Conservation (phyloP, 2,888 invertebrate genomes). For the Nephrotoma flavescens region DNA sequence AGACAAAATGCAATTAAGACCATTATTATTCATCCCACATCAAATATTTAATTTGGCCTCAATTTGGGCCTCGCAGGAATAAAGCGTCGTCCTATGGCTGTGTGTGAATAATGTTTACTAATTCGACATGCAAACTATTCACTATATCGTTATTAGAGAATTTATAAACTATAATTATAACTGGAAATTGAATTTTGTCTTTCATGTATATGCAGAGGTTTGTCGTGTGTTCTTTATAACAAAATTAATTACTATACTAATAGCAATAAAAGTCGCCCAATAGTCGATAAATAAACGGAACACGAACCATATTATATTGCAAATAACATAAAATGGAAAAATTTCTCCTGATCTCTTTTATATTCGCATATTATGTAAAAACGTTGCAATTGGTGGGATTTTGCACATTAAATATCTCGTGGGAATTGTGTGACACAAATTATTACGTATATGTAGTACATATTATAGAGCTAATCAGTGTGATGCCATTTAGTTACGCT, state of each 20-base stretch:
- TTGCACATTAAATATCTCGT: too few relatives aligned
- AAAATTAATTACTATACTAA: not conserved
- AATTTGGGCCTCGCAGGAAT: too few relatives aligned
- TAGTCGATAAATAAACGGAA: not conserved
- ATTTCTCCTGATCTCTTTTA: not conserved
- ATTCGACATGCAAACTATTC: not conserved
- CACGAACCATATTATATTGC: not conserved
- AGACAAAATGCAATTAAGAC: not conserved
- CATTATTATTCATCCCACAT: not conserved
- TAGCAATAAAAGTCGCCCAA: not conserved
- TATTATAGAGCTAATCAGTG: not conserved
- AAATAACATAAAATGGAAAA: not conserved
- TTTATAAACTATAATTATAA: not conserved
- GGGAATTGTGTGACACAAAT: not conserved
- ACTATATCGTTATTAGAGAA: not conserved
- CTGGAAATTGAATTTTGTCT: not conserved
- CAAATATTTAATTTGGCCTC: not conserved
- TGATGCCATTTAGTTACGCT: not conserved
- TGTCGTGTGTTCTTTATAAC: not conserved
- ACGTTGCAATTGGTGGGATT: not conserved
- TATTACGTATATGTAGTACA: not conserved
- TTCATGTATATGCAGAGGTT: not conserved
- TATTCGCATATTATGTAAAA: not conserved
- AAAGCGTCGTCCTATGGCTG: too few relatives aligned
- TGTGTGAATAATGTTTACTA: not conserved